Conservation (phyloP, 2,113 vertebrate genomes). For the Callospermophilus lateralis region DNA sequence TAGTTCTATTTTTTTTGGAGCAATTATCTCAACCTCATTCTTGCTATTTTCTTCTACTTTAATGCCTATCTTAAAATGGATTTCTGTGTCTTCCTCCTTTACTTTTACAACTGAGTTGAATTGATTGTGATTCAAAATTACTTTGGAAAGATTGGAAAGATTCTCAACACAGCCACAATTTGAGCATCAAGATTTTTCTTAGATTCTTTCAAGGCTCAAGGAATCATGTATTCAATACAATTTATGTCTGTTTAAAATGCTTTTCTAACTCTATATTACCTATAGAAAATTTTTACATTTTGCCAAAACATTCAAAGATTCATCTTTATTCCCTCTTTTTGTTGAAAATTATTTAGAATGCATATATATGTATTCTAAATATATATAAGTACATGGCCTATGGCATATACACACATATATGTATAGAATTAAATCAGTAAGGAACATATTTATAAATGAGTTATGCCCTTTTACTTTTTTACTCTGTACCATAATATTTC, state of each 20-base stretch:
- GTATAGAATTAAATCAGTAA: slow-evolving; percentile 20
- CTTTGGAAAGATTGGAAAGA: background rate
- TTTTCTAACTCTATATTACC: background rate
- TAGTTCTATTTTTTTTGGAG: background rate
- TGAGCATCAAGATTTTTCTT: slow-evolving; percentile 25
- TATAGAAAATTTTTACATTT: background rate
- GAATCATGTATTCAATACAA: background rate
- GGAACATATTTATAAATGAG: background rate
- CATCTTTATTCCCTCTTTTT: background rate
- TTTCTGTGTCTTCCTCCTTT: slow-evolving; percentile 23
- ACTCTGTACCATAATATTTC: background rate
- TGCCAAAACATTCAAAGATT: background rate
- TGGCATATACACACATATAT: background rate
- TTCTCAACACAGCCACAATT: background rate
- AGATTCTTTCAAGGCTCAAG: background rate
- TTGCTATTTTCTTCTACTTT: slow-evolving; percentile 18
- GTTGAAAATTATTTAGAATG: background rate
- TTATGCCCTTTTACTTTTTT: background rate
- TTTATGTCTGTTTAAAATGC: background rate
- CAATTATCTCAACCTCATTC: background rate
- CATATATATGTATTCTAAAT: too few species aligned
- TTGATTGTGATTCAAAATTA: slow-evolving; percentile 24
- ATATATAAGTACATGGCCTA: background rate
- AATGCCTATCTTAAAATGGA: background rate
- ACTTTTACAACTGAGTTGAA: background rate